phyloP scores from a whole-genome alignment of 2,113 vertebrate species.

The Muntiacus reevesi region DNA sequence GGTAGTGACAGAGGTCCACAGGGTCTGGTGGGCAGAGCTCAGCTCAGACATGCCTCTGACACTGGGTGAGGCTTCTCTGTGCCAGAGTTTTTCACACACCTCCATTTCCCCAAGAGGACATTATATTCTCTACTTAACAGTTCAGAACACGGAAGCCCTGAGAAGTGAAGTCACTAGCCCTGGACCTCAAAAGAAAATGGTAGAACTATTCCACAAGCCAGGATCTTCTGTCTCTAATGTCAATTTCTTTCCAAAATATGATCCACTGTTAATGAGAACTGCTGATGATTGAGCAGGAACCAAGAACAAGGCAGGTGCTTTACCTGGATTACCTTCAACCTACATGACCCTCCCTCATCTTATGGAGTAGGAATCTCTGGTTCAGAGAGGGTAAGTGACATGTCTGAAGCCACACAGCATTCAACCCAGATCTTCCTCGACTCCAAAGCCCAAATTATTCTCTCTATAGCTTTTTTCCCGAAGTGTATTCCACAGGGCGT shows the following conservation, averaged over 20 bases:
- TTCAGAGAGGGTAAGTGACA: not conserved
- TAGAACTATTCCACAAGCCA: no score
- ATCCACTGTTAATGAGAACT: not conserved
- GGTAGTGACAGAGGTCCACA: rapidly evolving
- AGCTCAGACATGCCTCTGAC: not conserved
- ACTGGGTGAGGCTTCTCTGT: rapidly evolving
- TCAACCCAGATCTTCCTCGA: not conserved
- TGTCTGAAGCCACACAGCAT: not conserved
- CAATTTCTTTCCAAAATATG: not conserved
- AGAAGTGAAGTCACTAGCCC: not conserved
- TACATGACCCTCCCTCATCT: not conserved
- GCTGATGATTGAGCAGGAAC: not conserved
- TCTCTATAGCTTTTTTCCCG: not conserved
- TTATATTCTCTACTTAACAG: not conserved
- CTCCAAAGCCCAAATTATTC: not conserved
- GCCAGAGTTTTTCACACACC: not conserved
- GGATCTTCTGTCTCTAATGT: not conserved
- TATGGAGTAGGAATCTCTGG: not conserved
- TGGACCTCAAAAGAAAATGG: not conserved
- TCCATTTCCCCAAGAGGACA: not conserved
- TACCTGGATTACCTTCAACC: not conserved
- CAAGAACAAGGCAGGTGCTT: not conserved
- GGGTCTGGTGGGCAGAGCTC: not conserved
- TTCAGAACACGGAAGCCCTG: not conserved
- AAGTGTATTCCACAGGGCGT: not conserved